Evolutionary conservation across 2,113 vertebrate genomes (phyloP), one percentile per base, ranked within the genome.

Genomic region (Lepus timidus): DNA sequence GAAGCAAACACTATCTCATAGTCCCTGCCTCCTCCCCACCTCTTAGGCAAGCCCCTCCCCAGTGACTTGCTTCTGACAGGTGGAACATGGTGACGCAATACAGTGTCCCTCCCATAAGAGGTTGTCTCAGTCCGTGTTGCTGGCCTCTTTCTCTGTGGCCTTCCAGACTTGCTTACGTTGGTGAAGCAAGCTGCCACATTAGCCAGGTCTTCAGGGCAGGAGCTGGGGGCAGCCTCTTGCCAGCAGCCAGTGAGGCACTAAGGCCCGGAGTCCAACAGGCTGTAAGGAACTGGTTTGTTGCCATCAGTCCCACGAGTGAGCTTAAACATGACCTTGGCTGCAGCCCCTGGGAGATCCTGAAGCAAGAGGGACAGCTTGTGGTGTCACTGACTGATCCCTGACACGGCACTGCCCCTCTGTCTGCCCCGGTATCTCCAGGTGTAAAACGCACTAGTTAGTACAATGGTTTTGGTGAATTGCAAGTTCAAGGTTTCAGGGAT

Each of bases 351-450:
- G 62, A 64, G 51, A 52, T 31, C 20, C 84, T 3, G 1, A 67
- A 36, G 58, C 10, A 39, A 31, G 87, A 49, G 17, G 25, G 22
- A 7, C 51, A 29, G 49, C 17, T 31, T 61, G 27, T 10, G 9
- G 12, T 74, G 17, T 80, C 86, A 39, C 49, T 25, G 1, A n/a
- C 31, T 74, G 65, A 61, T n/a, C 65, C n/a, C n/a, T 81, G 85
- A 55, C 36, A 27, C 7, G 39, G 64, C n/a, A 9, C 51, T 20
- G 79, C 6, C 36, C 65, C 39, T 36, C 67, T 61, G 20, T n/a
- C 33, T 70, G 36, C 67, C 91, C 74, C 58, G 67, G 13, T 94
- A 39, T 88, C 78, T 89, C 74, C 62, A 51, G n/a, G n/a, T 9
- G 27, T 52, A 29, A 68, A 61, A 36, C 36, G 22, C 19, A 1